Base-by-base conservation (phyloP, 2,797 vertebrate species). In the Sebastes kiyomatsui region DNA sequence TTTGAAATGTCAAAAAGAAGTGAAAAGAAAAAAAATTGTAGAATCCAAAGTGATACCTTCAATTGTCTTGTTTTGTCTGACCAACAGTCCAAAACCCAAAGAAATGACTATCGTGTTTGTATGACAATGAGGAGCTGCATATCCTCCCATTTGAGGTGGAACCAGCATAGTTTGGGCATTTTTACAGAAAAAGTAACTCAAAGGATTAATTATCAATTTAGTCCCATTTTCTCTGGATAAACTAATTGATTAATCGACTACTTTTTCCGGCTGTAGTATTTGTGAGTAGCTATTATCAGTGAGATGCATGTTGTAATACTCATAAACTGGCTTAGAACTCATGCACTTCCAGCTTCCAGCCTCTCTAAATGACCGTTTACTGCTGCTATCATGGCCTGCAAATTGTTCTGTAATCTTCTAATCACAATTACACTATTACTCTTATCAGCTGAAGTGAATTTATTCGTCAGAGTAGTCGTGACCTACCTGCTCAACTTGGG, bases 401-500 rank as follows among this genome's bases (percentile, higher is more conserved):
- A 18, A 12, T 7, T 10, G 4, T 25, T n/a, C 18, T 14, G 4
- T 49, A 27, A 32, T 55, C 16, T 35, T 28, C 28, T 64, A n/a
- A 60, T 42, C n/a, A 56, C 20, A 59, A 58, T 56, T 16, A 23
- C 6, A 27, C 9, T 4, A 5, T 42, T n/a, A 1, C 27, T 46
- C 25, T 52, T 20, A 25, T 46, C 27, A 54, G 27, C 3, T 22
- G 4, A 3, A 20, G 0, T 56, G 20, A 20, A 27, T 8, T 9
- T 3, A 8, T 20, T 33, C 1, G 2, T 35, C 4, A 7, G 11
- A 28, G 30, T 4, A 1, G 49, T 46, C 18, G 7, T 33, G 68
- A 59, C 52, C 67, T 85, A 91, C 90, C 88, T 80, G 74, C n/a
- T 62, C 52, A 22, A 4, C 9, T 14, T 11, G 54, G 61, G 3